Base-by-base conservation (phyloP, 2,888 invertebrate species). In the Pherbina coryleti region DNA sequence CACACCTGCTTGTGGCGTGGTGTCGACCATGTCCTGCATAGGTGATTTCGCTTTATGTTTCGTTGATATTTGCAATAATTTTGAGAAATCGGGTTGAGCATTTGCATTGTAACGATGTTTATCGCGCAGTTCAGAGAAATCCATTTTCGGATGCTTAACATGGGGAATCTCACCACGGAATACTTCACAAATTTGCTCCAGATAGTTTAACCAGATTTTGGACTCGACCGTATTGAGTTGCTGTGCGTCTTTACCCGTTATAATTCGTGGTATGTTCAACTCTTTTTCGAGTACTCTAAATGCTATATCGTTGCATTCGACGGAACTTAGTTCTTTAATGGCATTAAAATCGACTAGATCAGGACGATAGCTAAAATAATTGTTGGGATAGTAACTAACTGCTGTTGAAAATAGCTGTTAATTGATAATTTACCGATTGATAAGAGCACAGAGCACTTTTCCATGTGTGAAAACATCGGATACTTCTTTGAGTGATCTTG, bases 121-220 rank as follows among this genome's bases (percentile, higher is more conserved):
- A 62, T 89, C 89, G 3, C 88, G 86, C 78, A 90, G 81, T 77
- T 90, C 90, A 22, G 88, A 85, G 53, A 91, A 89, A 82, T 92
- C 92, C 91, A 94, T 90, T 91, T 94, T 94, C 5, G 93, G 93
- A 89, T 94, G 94, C 86, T 94, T 94, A 78, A 94, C 92, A 84
- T 94, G 93, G 7, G 97, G 97, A 84, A 97, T 96, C 90, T 98
- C 97, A 66, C 97, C 96, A 84, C 96, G 94, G 91, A 98, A 98
- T 75, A 94, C 93, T 88, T 95, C 94, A 90, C 97, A 97, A 80
- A 98, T 94, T 89, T 97, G 95, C 70, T 95, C 93, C 79, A 98
- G 91, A 88, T 98, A 98, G 74, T 95, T 93, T 22, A 97, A 93
- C 90, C 90, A 90, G n/a, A 86, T 80, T 78, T 89, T 89, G 5